A percentile compares a stretch with the other conserved stretches of the same genome.
Evolutionary conservation across 2,888 invertebrate genomes (phyloP).

Genomic region (Dynastes maya): DNA sequence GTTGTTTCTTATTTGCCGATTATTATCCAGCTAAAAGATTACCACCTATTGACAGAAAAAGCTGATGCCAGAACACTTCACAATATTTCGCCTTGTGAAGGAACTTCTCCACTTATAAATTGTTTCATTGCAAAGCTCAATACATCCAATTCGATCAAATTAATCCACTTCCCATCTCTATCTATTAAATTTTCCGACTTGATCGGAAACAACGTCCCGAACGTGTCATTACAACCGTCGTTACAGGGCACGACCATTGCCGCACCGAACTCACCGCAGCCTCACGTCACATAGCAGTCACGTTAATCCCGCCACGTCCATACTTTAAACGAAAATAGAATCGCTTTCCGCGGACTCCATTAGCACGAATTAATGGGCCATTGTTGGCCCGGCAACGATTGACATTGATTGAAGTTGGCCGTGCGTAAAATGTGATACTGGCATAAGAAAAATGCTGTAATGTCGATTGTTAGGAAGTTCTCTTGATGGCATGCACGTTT

Average conservation of each 20-base stretch:
- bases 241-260: not conserved
- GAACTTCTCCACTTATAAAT: too few species aligned
- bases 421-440: constrained; percentile 49
- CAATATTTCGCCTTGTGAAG: too few species aligned
- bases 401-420: constrained; percentile 60
- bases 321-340: constrained; percentile 48
- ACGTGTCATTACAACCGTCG: not conserved
- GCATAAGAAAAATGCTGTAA: not conserved
- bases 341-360: constrained; percentile 60
- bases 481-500: not conserved
- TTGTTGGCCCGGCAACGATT: constrained; percentile 56
- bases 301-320: constrained; percentile 2
- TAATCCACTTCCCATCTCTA: constrained; percentile 5
- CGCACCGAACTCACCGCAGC: not conserved
- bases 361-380: constrained; percentile 61
- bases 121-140: too few species aligned
- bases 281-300: constrained; percentile 3
- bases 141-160: not conserved
- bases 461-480: not conserved
- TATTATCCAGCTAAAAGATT: too few species aligned
- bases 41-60: too few species aligned
- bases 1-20: too few species aligned
- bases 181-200: constrained; percentile 3
- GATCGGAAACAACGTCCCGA: constrained; percentile 14
- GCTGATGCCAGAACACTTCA: too few species aligned